Percentiles rank a stretch among this genome's conserved stretches.
These are phyloP conservation scores for Coelinius sp. DNA, from an alignment of 2,888 invertebrate species.

Conservation along the genomic window DNA sequence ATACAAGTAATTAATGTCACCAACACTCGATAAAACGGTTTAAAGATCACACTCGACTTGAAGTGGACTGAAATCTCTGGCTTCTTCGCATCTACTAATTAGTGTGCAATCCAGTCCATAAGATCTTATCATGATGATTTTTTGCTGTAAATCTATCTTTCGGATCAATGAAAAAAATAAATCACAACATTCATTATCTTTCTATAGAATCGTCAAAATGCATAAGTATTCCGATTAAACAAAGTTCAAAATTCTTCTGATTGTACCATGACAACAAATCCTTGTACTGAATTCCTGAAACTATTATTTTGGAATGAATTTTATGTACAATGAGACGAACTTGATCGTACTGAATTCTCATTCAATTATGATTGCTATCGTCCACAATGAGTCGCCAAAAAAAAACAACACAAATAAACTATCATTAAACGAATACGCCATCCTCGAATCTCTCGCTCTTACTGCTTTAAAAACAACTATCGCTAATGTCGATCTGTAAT, in stretches of 20 bases:
- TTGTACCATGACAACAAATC: not conserved
- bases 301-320: not conserved
- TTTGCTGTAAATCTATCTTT: not conserved
- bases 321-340: not conserved
- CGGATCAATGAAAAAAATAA: not conserved
- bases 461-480: not conserved
- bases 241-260: not conserved
- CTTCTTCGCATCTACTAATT: not conserved
- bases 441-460: slow-evolving; percentile 12
- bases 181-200: not conserved
- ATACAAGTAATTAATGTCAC: not conserved
- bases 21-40: not conserved
- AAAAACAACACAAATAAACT: not conserved
- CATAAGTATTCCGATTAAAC: not conserved
- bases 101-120: not conserved
- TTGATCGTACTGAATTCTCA: not conserved
- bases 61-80: slow-evolving; percentile 5
- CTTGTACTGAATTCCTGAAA: slow-evolving; percentile 1
- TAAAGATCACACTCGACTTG: not conserved
- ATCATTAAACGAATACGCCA: not conserved
- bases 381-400: too few species aligned
- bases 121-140: not conserved
- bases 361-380: not conserved
- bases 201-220: not conserved
- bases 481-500: slow-evolving; percentile 6